Base-by-base conservation (phyloP, 1,140 invertebrate species). In the Drosophila pachea region DNA sequence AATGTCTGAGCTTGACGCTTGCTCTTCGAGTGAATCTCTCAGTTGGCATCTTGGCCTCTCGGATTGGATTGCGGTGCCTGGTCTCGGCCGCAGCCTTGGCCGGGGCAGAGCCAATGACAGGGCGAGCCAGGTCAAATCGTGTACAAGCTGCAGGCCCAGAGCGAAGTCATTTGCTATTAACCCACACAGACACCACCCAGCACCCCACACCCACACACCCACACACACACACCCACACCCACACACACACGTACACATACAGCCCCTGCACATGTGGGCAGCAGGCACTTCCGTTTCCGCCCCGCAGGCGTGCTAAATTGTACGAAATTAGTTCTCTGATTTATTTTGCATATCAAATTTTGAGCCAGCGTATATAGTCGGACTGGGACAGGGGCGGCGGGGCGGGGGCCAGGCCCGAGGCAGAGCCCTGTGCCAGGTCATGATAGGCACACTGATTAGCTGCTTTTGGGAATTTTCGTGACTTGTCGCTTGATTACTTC, bases 401-500 rank as follows among this genome's bases (percentile, higher is more conserved):
- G n/a, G n/a, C n/a, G 22, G 22, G 22, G 22, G 22, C 22, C 1
- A 3, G 22, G 22, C 1, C 29, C 16, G 48, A 22, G 29, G 58
- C 38, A 22, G 45, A 50, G 31, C 48, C 4, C 14, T 49, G 14
- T 50, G 55, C 36, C 32, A 52, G 54, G 54, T 58, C 56, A 73
- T 71, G 55, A 78, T 72, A 76, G 59, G 36, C 50, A 53, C 74
- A 70, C 66, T 78, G 75, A 82, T 82, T 82, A 82, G 81, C 74
- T 74, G 56, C 74, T 56, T 68, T 82, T 72, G 67, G 67, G 67
- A 82, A 74, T 72, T 68, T 74, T 53, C 68, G 65, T 69, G 49
- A 76, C 62, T 68, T 73, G 73, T 76, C 77, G 61, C 60, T 77
- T 82, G 78, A 82, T 82, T 82, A 82, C 74, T 70, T 77, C 56